Conservation (phyloP, 2,113 vertebrate genomes). For the Cygnus atratus region DNA sequence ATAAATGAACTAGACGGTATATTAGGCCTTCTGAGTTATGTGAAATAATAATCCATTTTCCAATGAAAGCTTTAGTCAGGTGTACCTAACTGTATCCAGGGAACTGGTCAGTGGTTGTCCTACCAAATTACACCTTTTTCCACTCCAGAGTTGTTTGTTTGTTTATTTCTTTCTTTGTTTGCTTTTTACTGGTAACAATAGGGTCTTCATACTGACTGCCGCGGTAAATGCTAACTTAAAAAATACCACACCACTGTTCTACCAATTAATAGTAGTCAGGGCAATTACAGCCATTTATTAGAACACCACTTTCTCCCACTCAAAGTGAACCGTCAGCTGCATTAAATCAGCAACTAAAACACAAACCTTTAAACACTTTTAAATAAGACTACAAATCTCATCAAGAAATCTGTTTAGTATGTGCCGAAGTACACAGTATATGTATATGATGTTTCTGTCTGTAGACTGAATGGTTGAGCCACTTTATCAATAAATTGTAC, state of each 20-base stretch:
- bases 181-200: background rate
- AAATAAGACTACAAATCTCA: background rate
- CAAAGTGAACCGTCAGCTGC: background rate
- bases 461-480: background rate
- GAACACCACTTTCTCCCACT: background rate
- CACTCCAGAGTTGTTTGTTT: background rate
- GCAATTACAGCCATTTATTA: slow-evolving; percentile 15
- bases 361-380: background rate
- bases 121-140: slow-evolving; percentile 20
- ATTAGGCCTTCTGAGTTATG: slow-evolving; percentile 39
- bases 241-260: background rate
- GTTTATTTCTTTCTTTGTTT: too few relatives aligned
- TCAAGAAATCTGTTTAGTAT: background rate
- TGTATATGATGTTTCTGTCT: background rate
- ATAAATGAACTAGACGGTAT: slow-evolving; percentile 40
- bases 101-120: background rate
- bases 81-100: slow-evolving; percentile 31
- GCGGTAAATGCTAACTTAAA: slow-evolving; percentile 35
- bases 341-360: slow-evolving; percentile 5
- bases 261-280: background rate
- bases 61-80: slow-evolving; percentile 58
- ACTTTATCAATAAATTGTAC: background rate
- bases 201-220: slow-evolving; percentile 13
- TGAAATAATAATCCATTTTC: slow-evolving; percentile 56
- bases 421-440: background rate